phyloP scores from a whole-genome alignment of 2,113 vertebrate genomes.

The Lepisosteus oculatus region DNA sequence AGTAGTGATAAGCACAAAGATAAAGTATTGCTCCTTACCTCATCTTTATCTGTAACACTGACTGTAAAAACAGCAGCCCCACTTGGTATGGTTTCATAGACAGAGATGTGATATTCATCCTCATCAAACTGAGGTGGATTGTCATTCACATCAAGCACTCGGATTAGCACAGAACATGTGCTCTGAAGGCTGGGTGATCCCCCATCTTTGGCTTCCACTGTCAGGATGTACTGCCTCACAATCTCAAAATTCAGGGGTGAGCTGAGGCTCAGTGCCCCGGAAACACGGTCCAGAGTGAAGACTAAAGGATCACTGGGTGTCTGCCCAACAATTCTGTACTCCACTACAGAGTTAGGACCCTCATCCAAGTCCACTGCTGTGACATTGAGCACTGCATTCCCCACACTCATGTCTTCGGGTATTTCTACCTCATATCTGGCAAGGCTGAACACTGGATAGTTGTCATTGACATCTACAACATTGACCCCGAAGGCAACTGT shows the following conservation, averaged over 20 bases:
- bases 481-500: constrained; percentile 43
- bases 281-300: constrained; percentile 50
- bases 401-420: constrained; percentile 42
- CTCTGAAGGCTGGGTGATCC: constrained; percentile 46
- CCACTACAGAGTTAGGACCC: constrained; percentile 46
- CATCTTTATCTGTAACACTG: constrained; percentile 58
- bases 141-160: constrained; percentile 63
- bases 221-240: constrained; percentile 45
- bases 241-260: constrained; percentile 59
- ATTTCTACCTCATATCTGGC: constrained; percentile 38
- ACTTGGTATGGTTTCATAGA: constrained; percentile 62
- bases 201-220: constrained; percentile 61
- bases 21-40: constrained; percentile 54
- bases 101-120: constrained; percentile 41
- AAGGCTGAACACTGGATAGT: constrained; percentile 48
- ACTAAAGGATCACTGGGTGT: constrained; percentile 18
- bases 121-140: constrained; percentile 67
- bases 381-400: constrained; percentile 34
- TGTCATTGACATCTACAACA: constrained; percentile 63
- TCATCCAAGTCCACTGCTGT: constrained; percentile 58
- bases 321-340: constrained; percentile 54
- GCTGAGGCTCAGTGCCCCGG: constrained; percentile 50
- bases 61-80: constrained; percentile 57
- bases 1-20: too few relatives aligned
- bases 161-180: constrained; percentile 44